These are phyloP conservation scores for Luehdorfia chinensis DNA, from an alignment of 1,140 invertebrate species.

Conservation along the genomic window DNA sequence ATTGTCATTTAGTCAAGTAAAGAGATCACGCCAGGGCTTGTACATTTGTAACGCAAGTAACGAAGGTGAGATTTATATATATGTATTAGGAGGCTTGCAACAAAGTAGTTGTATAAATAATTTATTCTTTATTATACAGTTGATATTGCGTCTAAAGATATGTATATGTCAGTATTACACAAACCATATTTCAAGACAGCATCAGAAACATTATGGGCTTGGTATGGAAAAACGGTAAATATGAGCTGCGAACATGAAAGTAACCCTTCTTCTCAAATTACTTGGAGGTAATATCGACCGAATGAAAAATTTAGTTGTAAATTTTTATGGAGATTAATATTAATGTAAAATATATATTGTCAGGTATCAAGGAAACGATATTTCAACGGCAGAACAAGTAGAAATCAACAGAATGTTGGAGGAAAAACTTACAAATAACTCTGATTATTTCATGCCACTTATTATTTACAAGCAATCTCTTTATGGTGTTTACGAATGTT, in stretches of 20 bases:
- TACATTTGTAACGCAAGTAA: slow-evolving; percentile 57
- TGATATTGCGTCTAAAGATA: slow-evolving; percentile 27
- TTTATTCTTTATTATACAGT: slow-evolving; percentile 42
- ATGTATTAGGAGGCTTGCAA: too few relatives aligned
- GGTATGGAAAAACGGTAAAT: slow-evolving; percentile 40
- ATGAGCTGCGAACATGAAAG: slow-evolving; percentile 48
- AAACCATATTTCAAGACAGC: slow-evolving; percentile 44
- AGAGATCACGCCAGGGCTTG: slow-evolving; percentile 30
- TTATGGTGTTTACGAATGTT: slow-evolving; percentile 50
- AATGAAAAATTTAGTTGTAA: too few relatives aligned
- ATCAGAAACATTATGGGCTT: slow-evolving; percentile 44
- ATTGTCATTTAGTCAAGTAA: slow-evolving; percentile 36
- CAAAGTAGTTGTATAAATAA: too few relatives aligned
- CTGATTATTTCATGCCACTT: slow-evolving; percentile 23
- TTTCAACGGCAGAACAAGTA: slow-evolving; percentile 32
- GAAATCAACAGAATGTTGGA: slow-evolving; percentile 35
- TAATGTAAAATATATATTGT: too few relatives aligned
- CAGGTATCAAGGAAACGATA: slow-evolving; percentile 39
- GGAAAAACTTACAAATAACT: slow-evolving; percentile 20
- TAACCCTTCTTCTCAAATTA: slow-evolving; percentile 41
- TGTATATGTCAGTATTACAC: slow-evolving; percentile 46
- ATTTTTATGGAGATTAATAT: too few relatives aligned
- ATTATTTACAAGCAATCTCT: slow-evolving; percentile 30
- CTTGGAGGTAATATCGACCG: slow-evolving; percentile 65
- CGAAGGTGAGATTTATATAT: slow-evolving; percentile 47